These are phyloP conservation scores for Dendrolimus pini DNA, from an alignment of 2,888 invertebrate species.

Conservation along the genomic window DNA sequence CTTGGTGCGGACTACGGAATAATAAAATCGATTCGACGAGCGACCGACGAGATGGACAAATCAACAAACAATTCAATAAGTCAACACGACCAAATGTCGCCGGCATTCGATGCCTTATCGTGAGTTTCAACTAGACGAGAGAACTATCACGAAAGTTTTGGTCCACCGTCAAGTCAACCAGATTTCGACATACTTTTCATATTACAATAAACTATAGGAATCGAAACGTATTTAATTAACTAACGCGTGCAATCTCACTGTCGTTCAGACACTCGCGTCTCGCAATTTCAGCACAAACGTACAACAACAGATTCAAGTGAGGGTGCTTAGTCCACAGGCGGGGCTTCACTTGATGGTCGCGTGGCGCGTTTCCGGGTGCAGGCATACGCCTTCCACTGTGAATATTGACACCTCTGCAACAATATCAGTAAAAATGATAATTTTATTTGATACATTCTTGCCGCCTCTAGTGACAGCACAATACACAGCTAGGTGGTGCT, in stretches of 20 bases:
- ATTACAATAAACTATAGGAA: slow-evolving; percentile 48
- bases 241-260: slow-evolving; percentile 22
- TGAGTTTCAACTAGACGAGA: slow-evolving; percentile 34
- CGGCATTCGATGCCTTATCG: slow-evolving; percentile 51
- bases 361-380: slow-evolving; percentile 87
- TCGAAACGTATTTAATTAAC: slow-evolving; percentile 53
- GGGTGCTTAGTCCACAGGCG: slow-evolving; percentile 29
- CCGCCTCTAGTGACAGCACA: too few relatives aligned
- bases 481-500: too few relatives aligned
- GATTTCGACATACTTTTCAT: slow-evolving; percentile 31
- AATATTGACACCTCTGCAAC: slow-evolving; percentile 96
- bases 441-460: too few relatives aligned
- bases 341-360: slow-evolving; percentile 65
- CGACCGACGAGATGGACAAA: slow-evolving; percentile 43
- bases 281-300: slow-evolving; percentile 1
- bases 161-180: slow-evolving; percentile 53
- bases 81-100: slow-evolving; percentile 33
- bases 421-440: slow-evolving; percentile 16
- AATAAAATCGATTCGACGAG: slow-evolving; percentile 22
- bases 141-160: slow-evolving; percentile 54
- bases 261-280: slow-evolving; percentile 7
- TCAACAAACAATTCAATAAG: slow-evolving; percentile 16
- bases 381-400: slow-evolving; percentile 93
- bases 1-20: too few relatives aligned
- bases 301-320: slow-evolving; percentile 6